Percentiles rank a stretch among this genome's conserved stretches.
Evolutionary conservation across 2,888 invertebrate species (phyloP).

Genomic region (Axea sp.): DNA sequence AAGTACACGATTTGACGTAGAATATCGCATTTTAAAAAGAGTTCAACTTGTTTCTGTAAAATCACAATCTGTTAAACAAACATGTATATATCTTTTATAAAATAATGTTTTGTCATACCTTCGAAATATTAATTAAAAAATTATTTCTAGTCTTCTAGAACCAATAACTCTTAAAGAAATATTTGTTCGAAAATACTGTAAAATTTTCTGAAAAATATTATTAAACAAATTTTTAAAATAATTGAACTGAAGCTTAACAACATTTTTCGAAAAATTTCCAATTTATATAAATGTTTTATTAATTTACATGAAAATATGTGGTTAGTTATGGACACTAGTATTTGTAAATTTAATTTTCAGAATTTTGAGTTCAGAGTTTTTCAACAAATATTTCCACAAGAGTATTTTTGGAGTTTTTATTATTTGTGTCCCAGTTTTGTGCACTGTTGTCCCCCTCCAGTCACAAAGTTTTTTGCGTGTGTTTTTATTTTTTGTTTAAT

Average conservation of each 20-base stretch:
- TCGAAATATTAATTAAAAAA: conserved; percentile 23
- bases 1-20: conserved; percentile 23
- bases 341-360: too few species aligned
- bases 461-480: conserved; percentile 39
- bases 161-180: neutral
- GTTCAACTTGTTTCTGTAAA: neutral
- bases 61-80: conserved; percentile 23
- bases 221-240: too few species aligned
- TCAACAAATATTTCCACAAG: too few species aligned
- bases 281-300: too few species aligned
- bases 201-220: too few species aligned
- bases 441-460: conserved; percentile 44
- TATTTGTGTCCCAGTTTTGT: conserved; percentile 9
- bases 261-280: too few species aligned
- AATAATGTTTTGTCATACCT: conserved; percentile 23
- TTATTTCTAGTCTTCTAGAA: conserved; percentile 5
- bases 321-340: too few species aligned
- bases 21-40: conserved; percentile 1
- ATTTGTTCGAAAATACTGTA: too few species aligned
- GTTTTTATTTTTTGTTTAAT: conserved; percentile 28
- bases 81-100: conserved; percentile 29
- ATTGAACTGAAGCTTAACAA: too few species aligned
- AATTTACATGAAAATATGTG: too few species aligned
- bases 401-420: too few species aligned
- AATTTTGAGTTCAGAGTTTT: too few species aligned